phyloP scores from a whole-genome alignment of 37 sponge, comb jelly and placozoan species.

The Corticium candelabrum region DNA sequence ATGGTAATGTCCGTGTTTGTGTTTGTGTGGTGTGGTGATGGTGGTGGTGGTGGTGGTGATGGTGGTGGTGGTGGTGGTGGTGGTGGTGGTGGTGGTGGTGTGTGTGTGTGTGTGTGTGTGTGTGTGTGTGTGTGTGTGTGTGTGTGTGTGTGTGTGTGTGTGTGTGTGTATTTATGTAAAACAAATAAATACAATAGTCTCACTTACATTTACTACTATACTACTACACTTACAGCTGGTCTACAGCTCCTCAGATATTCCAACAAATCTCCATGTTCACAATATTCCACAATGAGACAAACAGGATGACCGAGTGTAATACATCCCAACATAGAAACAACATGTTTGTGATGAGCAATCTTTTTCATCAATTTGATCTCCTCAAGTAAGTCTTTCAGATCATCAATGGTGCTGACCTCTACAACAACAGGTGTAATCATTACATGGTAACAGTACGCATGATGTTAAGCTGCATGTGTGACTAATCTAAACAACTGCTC shows the following conservation, averaged over 20 bases:
- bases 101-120: conserved; percentile 6
- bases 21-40: not conserved
- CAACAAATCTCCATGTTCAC: not conserved
- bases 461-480: no score
- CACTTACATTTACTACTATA: no score
- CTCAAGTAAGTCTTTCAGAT: not conserved
- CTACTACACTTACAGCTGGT: not conserved
- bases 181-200: no score
- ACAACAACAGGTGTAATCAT: no score
- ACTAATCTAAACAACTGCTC: no score
- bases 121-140: conserved; percentile 7
- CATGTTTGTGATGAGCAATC: not conserved
- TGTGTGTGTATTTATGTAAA: no score
- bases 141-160: conserved; percentile 9
- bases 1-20: no score
- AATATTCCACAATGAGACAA: not conserved
- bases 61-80: not conserved
- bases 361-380: not conserved
- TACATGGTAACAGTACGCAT: no score
- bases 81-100: not conserved
- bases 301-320: not conserved
- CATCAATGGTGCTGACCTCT: not conserved
- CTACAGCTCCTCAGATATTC: not conserved
- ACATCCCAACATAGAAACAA: not conserved
- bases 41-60: conserved; percentile 8